Evolutionary conservation across 2,888 invertebrate species (phyloP), one percentile per base, ranked within the genome.

Genomic region (Pelosia muscerda): DNA sequence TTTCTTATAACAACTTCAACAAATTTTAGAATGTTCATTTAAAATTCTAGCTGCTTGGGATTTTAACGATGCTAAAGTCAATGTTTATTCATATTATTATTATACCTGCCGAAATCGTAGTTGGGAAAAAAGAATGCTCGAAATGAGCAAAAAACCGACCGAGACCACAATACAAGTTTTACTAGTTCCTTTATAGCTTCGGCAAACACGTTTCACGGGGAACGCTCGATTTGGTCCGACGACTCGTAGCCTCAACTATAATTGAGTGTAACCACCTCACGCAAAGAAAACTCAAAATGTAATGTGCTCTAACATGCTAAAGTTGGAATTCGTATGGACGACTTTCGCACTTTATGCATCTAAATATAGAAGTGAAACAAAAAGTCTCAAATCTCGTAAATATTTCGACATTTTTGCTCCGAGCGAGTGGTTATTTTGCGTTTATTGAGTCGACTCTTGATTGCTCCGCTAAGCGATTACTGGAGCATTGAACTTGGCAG

Each of bases 371-470:
- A 83, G 75, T 81, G 83, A 88, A 88, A 87, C 88, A 90, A 91
- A 92, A 92, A 89, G 87, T 85, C 83, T 86, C 75, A 78, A 83
- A 86, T 85, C 89, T 90, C 87, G 88, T 92, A 90, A 92, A 92
- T 86, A 91, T 90, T 92, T 91, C 89, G 88, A 88, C 89, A 90
- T 90, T 89, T 90, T 89, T 86, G 88, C 90, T 83, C 83, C 85
- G 76, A 84, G 87, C 89, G 78, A 86, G 82, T 88, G 83, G 89
- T 91, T 91, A 88, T 90, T 90, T 90, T 88, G 88, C 88, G 87
- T 90, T 91, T 90, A 89, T 90, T 89, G 87, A 90, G 89, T 84
- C 82, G 85, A 83, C 85, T 87, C 82, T 86, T 88, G 87, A 91
- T 89, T 88, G 87, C 89, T 86, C 77, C 79, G 86, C 85, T 86